These are phyloP conservation scores for Aphrocallistes beatrix DNA, from an alignment of 37 sponge, comb jelly and placozoan genomes.

Conservation along the genomic window DNA sequence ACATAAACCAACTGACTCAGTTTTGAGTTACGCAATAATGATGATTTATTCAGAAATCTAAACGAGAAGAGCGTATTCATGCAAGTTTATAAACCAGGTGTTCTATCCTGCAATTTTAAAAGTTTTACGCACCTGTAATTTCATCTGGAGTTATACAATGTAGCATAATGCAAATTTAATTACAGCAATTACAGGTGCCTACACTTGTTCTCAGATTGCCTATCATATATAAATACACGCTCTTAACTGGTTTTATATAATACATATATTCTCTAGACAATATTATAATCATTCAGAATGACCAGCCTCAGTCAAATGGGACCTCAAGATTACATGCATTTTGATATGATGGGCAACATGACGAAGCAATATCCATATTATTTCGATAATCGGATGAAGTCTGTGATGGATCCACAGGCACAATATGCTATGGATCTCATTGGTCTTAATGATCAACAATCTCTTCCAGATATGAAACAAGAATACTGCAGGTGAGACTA, in stretches of 20 bases:
- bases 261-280: not conserved
- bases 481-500: not conserved
- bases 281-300: not conserved
- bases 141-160: too few relatives aligned
- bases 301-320: constrained; percentile 7
- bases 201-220: too few relatives aligned
- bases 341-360: not conserved
- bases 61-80: too few relatives aligned
- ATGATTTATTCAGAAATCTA: too few relatives aligned
- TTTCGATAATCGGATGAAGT: not conserved
- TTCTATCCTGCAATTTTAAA: too few relatives aligned
- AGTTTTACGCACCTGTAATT: too few relatives aligned
- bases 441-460: not conserved
- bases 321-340: not conserved
- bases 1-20: too few relatives aligned
- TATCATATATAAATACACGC: too few relatives aligned
- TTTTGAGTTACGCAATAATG: too few relatives aligned
- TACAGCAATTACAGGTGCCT: too few relatives aligned
- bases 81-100: too few relatives aligned
- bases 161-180: too few relatives aligned
- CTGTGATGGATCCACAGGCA: not conserved
- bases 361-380: not conserved
- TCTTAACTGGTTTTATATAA: not conserved
- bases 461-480: not conserved
- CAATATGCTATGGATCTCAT: not conserved